Percentiles rank a stretch among this genome's conserved stretches.
phyloP scores from a whole-genome alignment of 2,113 vertebrate genomes.

The Brachyhypopomus occidentalis region DNA sequence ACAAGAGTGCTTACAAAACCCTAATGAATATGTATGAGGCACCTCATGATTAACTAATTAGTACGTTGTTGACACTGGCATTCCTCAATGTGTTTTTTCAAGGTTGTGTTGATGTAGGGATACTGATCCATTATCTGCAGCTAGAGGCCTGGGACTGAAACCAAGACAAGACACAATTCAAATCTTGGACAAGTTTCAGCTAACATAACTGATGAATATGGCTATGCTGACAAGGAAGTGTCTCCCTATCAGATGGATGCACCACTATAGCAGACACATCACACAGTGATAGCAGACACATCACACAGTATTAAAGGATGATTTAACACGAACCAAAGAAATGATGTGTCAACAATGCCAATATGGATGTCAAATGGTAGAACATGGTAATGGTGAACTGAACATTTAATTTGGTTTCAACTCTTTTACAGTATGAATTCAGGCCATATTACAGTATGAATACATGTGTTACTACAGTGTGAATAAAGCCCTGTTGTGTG shows the following conservation, averaged over 20 bases:
- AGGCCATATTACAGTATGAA: conserved; percentile 32
- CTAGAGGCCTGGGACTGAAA: conserved; percentile 31
- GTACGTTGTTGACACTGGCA: conserved; percentile 41
- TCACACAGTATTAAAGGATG: conserved; percentile 45
- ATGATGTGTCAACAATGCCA: conserved; percentile 38
- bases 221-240: conserved; percentile 35
- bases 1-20: conserved; percentile 20
- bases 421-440: conserved; percentile 38
- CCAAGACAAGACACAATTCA: conserved; percentile 39
- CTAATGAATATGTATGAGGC: conserved; percentile 43
- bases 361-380: conserved; percentile 44
- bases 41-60: conserved; percentile 52
- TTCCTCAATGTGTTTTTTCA: conserved; percentile 43
- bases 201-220: conserved; percentile 49
- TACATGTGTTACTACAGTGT: conserved; percentile 28
- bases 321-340: conserved; percentile 35
- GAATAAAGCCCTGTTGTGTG: conserved; percentile 21
- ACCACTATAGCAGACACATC: conserved; percentile 43
- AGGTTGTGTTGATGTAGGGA: conserved; percentile 30
- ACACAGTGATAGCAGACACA: conserved; percentile 40
- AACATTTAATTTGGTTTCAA: conserved; percentile 15
- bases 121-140: background rate
- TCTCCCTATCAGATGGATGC: conserved; percentile 44
- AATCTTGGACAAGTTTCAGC: conserved; percentile 45
- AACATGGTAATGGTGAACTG: conserved; percentile 35